These are phyloP conservation scores for Micromesistius poutassou DNA, from an alignment of 2,797 vertebrate genomes.

Conservation along the genomic window DNA sequence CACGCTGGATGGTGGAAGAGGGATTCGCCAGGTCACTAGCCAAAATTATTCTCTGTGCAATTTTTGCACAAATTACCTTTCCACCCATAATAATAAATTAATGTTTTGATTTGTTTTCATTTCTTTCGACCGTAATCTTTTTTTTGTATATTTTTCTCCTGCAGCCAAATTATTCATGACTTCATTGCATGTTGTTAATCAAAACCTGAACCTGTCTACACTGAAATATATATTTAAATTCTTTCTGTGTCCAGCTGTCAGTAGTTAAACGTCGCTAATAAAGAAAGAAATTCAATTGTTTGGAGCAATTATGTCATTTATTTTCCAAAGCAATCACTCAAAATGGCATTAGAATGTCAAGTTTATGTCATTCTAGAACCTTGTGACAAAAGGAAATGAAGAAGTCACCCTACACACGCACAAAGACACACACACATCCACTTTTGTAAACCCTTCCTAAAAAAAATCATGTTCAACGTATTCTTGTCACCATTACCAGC, in stretches of 20 bases:
- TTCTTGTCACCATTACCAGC: background rate
- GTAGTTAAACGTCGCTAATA: background rate
- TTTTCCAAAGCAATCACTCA: too few species aligned
- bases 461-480: background rate
- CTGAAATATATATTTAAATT: background rate
- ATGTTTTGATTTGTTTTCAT: background rate
- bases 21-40: conserved; percentile 2
- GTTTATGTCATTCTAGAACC: background rate
- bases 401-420: background rate
- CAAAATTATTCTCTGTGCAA: background rate
- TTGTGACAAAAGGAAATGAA: background rate
- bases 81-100: background rate
- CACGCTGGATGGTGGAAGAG: conserved; percentile 11
- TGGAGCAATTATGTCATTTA: too few species aligned
- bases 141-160: background rate
- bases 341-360: background rate
- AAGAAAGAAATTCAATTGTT: background rate
- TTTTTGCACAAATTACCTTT: background rate
- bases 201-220: background rate
- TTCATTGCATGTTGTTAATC: background rate
- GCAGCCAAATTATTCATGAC: background rate
- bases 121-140: background rate
- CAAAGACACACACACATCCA: background rate
- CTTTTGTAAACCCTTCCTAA: background rate
- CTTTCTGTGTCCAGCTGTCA: background rate